These are phyloP conservation scores for Brenthis hecate DNA, from an alignment of 2,888 invertebrate species.

Conservation along the genomic window DNA sequence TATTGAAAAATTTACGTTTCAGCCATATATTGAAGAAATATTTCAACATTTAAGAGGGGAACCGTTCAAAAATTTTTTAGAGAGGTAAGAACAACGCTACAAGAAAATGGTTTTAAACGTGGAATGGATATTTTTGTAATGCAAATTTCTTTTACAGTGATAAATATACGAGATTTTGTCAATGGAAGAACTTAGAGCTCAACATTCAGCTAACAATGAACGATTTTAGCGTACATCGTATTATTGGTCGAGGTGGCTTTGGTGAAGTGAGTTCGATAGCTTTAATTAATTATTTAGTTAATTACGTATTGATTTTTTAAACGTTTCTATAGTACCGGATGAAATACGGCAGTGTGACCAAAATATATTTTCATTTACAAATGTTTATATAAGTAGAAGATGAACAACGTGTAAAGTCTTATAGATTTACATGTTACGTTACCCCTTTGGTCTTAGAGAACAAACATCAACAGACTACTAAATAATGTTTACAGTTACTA, in stretches of 20 bases:
- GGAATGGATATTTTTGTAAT: conserved; percentile 23
- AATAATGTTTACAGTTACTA: conserved; percentile 34
- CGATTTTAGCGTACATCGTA: conserved; percentile 99
- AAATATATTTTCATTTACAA: not conserved
- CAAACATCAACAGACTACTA: conserved; percentile 35
- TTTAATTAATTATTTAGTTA: conserved; percentile 2
- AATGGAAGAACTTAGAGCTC: conserved; percentile 99
- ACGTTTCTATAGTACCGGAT: not conserved
- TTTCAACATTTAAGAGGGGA: conserved; percentile 98
- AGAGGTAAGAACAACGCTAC: conserved; percentile 87
- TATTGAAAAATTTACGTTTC: conserved; percentile 69
- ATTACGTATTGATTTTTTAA: not conserved
- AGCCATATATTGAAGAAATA: conserved; percentile 99
- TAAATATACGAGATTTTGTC: conserved; percentile 99
- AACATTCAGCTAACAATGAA: conserved; percentile 99
- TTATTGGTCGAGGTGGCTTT: conserved; percentile 99
- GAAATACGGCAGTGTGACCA: no score
- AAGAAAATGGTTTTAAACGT: not conserved
- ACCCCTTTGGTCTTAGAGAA: conserved; percentile 33
- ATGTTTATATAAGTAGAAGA: conserved; percentile 5
- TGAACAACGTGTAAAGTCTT: conserved; percentile 22
- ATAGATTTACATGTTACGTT: conserved; percentile 29
- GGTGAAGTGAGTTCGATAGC: conserved; percentile 86
- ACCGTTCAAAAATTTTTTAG: conserved; percentile 98
- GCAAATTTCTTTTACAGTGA: conserved; percentile 84